Base-by-base conservation (phyloP, 2,113 vertebrate genomes). In the Alligator mississippiensis region DNA sequence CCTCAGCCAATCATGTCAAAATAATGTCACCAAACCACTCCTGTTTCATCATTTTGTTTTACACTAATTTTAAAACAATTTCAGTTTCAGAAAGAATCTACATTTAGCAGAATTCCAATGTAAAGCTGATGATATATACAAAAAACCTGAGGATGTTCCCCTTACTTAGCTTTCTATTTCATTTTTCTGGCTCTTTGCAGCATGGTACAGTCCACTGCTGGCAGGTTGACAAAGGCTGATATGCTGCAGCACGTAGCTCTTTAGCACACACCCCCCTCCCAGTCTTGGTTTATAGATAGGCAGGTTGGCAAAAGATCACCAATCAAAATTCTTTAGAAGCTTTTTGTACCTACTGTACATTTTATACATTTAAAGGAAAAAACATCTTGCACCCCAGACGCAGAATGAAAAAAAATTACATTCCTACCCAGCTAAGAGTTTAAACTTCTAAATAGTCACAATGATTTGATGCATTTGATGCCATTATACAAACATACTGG, bases 1-100 rank as follows among this genome's bases (percentile, higher is more conserved):
- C 98, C 98, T 97, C 98, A 98, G 98, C 99, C 99, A 99, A 99
- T 99, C 98, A 98, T 97, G 98, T 95, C 98, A 98, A 98, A 97
- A 98, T 97, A 98, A 98, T 98, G 98, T 98, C 98, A 98, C 97
- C 98, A 98, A 98, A 98, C 98, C 98, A 97, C 98, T 99, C 98
- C 98, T 98, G 98, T 96, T 98, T 98, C 98, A 97, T 98, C 98
- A 97, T 98, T 97, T 97, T 97, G 96, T 92, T 97, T 93, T 96
- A 90, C 88, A 97, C 98, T 98, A 98, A 98, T 97, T 98, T 98
- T 97, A 95, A 80, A 93, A 95, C 90, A 88, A 90, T 85, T 96
- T 95, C 87, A 90, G 78, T 96, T 97, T 97, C 77, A 12, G 63
- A 59, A 88, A 96, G 93, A 85, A 80, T 27, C 88, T 78, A 84